phyloP scores from a whole-genome alignment of 2,797 vertebrate genomes.

The Mycteria americana region DNA sequence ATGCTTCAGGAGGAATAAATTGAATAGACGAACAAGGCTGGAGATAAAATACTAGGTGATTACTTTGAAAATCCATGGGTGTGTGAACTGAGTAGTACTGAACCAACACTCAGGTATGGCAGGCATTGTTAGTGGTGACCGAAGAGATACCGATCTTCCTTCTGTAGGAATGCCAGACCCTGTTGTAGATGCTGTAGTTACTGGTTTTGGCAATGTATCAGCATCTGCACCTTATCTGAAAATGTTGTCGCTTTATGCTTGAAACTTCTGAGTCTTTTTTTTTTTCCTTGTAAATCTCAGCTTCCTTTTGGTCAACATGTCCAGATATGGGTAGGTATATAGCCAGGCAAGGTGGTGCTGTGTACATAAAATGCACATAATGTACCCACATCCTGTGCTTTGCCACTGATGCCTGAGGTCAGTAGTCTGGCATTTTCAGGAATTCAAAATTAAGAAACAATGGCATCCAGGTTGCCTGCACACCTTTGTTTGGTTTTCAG shows the following conservation, averaged over 20 bases:
- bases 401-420: background rate
- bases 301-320: background rate
- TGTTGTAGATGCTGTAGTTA: background rate
- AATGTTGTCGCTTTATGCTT: background rate
- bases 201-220: background rate
- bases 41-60: background rate
- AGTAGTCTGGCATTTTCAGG: background rate
- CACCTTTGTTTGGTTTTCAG: background rate
- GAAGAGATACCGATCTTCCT: background rate
- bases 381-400: background rate
- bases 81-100: background rate
- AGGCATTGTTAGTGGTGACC: background rate
- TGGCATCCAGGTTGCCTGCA: background rate
- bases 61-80: background rate
- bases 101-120: background rate
- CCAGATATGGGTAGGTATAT: background rate
- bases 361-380: background rate
- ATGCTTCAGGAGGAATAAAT: background rate
- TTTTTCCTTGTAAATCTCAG: background rate
- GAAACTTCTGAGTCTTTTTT: background rate
- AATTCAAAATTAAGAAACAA: background rate
- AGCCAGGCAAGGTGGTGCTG: background rate
- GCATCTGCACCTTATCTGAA: background rate
- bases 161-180: background rate
- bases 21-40: background rate